Evolutionary conservation across 1,140 invertebrate genomes (phyloP), one percentile per base, ranked within the genome.

Genomic region (Macrocentrus cingulum): DNA sequence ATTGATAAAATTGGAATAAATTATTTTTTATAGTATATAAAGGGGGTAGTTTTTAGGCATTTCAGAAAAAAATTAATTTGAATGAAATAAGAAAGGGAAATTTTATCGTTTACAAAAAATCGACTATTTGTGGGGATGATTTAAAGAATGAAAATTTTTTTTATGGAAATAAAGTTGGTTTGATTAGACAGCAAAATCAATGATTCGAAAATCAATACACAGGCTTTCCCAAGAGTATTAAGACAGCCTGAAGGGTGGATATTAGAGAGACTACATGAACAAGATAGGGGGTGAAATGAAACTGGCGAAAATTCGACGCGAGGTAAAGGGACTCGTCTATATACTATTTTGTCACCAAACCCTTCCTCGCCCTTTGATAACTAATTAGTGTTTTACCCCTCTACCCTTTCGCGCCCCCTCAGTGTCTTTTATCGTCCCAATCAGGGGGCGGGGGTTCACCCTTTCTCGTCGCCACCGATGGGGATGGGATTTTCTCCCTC

Each of bases 191-290:
- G 75, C 73, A 70, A 74, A 79, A 79, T 79, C 78, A 79, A 79
- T 79, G 78, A 79, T 80, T 78, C 73, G 70, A 78, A 79, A 80
- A 80, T 79, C 76, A 79, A 80, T 80, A 79, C 74, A 67, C 51
- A 37, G 46, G 41, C 61, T 52, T 55, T 64, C 68, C 65, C 64
- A 59, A 22, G 66, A 65, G 70, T 67, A 72, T 71, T 74, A 70
- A 76, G 70, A 72, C 69, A 67, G 58, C 32, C 55, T 65, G 19
- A 13, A 56, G 23, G 25, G 37, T 20, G 48, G 53, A 52, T 39
- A 49, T n/a, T 50, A 56, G 58, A n/a, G n/a, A 37, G 46, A 48
- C 61, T 44, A 45, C 46, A 20, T 36, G 18, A 53, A 42, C 25
- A 42, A 39, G 49, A 18, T 13, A 32, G 34, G 7, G 51, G 11